Percentiles rank a stretch among this genome's conserved stretches.
Conservation (phyloP, 2,113 vertebrate genomes). For the Pelecanus crispus region DNA sequence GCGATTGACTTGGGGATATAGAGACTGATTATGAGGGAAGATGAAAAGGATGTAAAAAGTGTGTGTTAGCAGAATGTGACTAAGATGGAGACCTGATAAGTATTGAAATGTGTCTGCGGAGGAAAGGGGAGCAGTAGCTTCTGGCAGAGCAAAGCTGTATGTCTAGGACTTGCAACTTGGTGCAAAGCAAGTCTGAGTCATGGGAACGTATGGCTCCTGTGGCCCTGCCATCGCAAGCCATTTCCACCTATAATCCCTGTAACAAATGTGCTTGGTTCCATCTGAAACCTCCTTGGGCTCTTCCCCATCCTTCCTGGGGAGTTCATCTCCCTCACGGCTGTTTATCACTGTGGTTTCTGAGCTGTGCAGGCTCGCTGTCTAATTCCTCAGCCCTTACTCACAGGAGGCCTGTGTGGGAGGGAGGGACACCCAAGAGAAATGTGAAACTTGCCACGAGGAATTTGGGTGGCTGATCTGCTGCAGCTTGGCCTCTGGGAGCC, state of each 20-base stretch:
- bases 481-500: not conserved
- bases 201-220: fast-evolving
- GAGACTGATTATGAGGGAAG: not conserved
- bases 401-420: not conserved
- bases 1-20: not conserved
- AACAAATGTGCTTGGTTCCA: fast-evolving
- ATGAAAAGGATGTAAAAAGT: not conserved
- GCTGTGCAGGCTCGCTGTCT: not conserved
- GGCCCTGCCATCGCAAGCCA: not conserved
- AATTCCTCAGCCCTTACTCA: slow-evolving; percentile 33
- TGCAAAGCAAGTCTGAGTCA: not conserved
- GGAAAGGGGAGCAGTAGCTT: not conserved
- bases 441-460: not conserved
- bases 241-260: not conserved
- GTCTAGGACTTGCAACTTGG: not conserved
- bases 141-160: not conserved
- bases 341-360: not conserved
- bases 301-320: not conserved
- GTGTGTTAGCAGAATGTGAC: not conserved
- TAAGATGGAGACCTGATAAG: not conserved
- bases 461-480: not conserved
- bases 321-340: not conserved
- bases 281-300: not conserved
- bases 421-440: slow-evolving; percentile 27
- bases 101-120: not conserved